Percentiles rank a stretch among this genome's conserved stretches.
Evolutionary conservation across 2,888 invertebrate species (phyloP).

Genomic region (Eupithecia tripunctaria): DNA sequence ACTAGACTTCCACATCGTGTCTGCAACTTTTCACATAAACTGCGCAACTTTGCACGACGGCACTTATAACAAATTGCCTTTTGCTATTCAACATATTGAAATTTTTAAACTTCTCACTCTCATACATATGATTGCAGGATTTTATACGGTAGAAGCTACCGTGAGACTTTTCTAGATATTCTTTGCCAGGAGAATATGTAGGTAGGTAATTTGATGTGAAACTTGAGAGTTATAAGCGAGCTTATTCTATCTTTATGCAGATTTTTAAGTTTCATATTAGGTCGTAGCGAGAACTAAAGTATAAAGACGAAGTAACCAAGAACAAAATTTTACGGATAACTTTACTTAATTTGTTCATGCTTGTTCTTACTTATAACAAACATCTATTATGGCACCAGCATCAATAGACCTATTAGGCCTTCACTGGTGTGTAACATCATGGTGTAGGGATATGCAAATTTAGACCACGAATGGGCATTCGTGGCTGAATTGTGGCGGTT

Average conservation of each 20-base stretch:
- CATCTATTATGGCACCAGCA: neutral
- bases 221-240: neutral
- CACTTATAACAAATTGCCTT: constrained; percentile 71
- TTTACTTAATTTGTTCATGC: neutral
- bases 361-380: neutral
- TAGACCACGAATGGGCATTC: constrained; percentile 44
- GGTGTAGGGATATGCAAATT: constrained; percentile 65
- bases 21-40: constrained; percentile 81
- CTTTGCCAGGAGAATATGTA: constrained; percentile 4
- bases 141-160: constrained; percentile 20
- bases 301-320: neutral
- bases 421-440: constrained; percentile 57
- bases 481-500: constrained; percentile 52
- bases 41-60: constrained; percentile 71
- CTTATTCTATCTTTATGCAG: neutral
- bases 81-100: constrained; percentile 71
- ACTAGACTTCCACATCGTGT: constrained; percentile 64
- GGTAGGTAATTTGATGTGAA: neutral
- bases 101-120: constrained; percentile 51
- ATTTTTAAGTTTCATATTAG: neutral
- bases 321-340: neutral
- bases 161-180: constrained; percentile 1
- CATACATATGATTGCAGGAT: constrained; percentile 29
- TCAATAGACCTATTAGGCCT: constrained; percentile 5
- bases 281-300: neutral